Evolutionary conservation across 2,888 invertebrate genomes (phyloP).

Genomic region (Melinaea menophilus): DNA sequence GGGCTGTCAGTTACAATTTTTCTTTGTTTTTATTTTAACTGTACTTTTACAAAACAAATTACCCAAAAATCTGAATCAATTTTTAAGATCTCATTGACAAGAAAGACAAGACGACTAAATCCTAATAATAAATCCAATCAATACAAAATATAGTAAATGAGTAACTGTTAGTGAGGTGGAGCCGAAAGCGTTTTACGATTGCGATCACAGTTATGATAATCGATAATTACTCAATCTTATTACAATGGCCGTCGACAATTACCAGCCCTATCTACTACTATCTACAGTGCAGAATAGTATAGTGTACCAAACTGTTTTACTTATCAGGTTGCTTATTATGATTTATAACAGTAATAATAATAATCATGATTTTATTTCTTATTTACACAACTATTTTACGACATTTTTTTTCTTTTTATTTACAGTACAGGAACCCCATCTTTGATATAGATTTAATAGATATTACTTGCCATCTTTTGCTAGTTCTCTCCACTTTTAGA

Average conservation of each 20-base stretch:
- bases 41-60: neutral
- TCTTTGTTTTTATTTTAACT: neutral
- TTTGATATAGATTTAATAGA: too few species aligned
- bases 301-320: too few species aligned
- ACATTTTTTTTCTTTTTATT: too few species aligned
- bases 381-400: too few species aligned
- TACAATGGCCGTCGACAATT: neutral
- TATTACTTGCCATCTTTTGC: too few species aligned
- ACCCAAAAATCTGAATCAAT: neutral
- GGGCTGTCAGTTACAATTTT: constrained; percentile 14
- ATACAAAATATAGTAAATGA: neutral
- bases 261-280: neutral
- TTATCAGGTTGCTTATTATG: too few species aligned
- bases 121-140: neutral
- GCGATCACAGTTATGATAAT: neutral
- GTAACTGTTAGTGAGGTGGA: neutral
- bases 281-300: too few species aligned
- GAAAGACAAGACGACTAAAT: neutral
- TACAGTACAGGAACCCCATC: too few species aligned
- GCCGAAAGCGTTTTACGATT: neutral
- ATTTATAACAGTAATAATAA: too few species aligned
- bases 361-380: too few species aligned
- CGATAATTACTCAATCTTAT: constrained; percentile 5
- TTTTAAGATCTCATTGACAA: neutral
- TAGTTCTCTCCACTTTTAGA: too few species aligned